A percentile compares a stretch with the other conserved stretches of the same genome.
phyloP scores from a whole-genome alignment of 1,140 invertebrate species.

The Bombus superbus region DNA sequence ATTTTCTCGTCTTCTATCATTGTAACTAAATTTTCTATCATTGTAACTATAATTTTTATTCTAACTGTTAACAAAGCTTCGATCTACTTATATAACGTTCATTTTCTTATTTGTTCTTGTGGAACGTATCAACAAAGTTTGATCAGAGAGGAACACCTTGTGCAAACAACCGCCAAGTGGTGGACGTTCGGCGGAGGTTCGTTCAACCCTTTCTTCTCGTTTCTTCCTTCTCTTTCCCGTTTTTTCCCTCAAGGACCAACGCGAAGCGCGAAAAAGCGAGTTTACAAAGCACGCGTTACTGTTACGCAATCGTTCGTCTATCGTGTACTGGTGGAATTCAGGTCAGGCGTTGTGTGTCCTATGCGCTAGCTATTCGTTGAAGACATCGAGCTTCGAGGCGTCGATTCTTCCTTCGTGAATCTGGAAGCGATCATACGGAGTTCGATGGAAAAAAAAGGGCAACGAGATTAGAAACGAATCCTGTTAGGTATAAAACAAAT shows the following conservation, averaged over 20 bases:
- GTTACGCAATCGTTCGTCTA: conserved; percentile 74
- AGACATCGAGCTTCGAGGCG: conserved; percentile 40
- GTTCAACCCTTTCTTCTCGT: conserved; percentile 19
- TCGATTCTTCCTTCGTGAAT: conserved; percentile 37
- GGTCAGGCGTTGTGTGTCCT: conserved; percentile 73
- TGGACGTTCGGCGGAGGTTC: not conserved
- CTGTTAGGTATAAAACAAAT: not conserved
- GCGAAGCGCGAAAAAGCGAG: conserved; percentile 37
- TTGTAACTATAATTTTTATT: not conserved
- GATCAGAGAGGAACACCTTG: not conserved
- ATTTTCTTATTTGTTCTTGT: not conserved
- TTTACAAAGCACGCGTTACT: conserved; percentile 30
- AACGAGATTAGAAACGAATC: not conserved
- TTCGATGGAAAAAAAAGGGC: not conserved
- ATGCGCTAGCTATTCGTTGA: conserved; percentile 52
- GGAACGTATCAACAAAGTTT: not conserved
- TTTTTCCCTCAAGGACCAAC: conserved; percentile 45
- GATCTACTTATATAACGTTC: not conserved
- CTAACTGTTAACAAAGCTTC: not conserved
- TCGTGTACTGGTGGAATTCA: conserved; percentile 71
- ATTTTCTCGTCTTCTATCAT: not conserved
- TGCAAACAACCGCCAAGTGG: no score
- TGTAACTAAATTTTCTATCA: no score
- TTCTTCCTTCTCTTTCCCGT: not conserved
- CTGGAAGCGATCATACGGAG: not conserved